Base-by-base conservation (phyloP, 2,888 invertebrate species). In the Dynastes tityus region DNA sequence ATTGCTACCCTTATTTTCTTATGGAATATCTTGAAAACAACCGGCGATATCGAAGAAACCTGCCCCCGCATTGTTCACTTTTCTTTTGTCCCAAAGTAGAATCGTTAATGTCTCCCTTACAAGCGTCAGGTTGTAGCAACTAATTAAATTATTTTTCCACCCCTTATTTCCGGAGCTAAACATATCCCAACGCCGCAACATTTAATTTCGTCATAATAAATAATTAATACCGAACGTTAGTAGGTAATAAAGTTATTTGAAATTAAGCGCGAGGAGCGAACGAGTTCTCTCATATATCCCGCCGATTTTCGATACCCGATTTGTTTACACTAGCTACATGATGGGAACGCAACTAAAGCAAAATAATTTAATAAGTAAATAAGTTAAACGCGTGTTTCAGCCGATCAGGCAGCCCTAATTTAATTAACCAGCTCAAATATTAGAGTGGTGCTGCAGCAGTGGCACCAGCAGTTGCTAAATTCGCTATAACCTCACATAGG, bases 291-390 rank as follows among this genome's bases (percentile, higher is more conserved):
- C 8, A 37, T 37, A 37, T 37, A 58, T 22, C 1, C 8, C 45
- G 45, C 11, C 45, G 45, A 58, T 16, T 22, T 58, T 22, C 55
- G 22, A 58, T 58, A 58, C 55, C n/a, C 16, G 16, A 53, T 53
- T 53, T 53, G 53, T 53, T 53, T 53, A 16, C 53, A 16, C 16
- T 53, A 1, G n/a, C n/a, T 53, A 53, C n/a, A 53, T 3, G 4
- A 5, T 29, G 61, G 13, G 29, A n/a, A 32, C 13, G 29, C 63
- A 29, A 61, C 61, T 61, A 61, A 61, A 61, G 61, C 61, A 63
- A 63, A 63, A 63, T 63, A 63, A 63, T 63, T 63, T 63, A 63
- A 63, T 63, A 63, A 63, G 63, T 63, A 63, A 63, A 63, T 63
- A 63, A 63, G 63, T 63, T 32, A 32, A 63, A 63, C 63, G 63